Evolutionary conservation across 2,113 vertebrate genomes (phyloP), one percentile per base, ranked within the genome.

Genomic region (Corvus moneduloides): DNA sequence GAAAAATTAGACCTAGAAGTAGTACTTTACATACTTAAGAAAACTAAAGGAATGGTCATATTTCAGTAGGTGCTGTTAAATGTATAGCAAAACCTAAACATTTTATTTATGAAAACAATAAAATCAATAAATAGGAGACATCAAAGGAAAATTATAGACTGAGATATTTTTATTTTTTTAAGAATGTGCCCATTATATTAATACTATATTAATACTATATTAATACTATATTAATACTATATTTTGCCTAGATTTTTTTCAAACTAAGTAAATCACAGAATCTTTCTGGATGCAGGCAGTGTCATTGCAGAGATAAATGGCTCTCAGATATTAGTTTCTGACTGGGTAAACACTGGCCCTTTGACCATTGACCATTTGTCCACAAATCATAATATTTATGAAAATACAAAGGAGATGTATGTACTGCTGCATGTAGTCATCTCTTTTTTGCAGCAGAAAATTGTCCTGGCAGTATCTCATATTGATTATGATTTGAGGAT

Each of bases 151-250:
- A 75, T 3, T 72, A 59, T 79, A 10, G 6, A 46, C 64, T 69
- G 81, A 93, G 86, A 49, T 43, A 64, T 68, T 97, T 81, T 63
- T 78, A 26, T 20, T 78, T 93, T 87, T 93, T 82, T 77, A 86
- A 61, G 5, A 48, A 85, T 86, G 30, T 89, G 28, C 62, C 37
- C 15, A 51, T 49, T 81, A 23, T 30, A 58, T 81, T 82, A 75
- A 76, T 71, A 54, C 26, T 59, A 7, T 58, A n/a, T 23, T 27
- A 51, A 27, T 33, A 49, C 54, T 81, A 24, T 30, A 56, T 83
- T 82, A 75, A 76, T 67, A 51, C 28, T 59, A 6, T 56, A 33
- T 22, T 39, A 39, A 41, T 41, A 41, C 39, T 41, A 10, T 58
- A n/a, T 16, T 89, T 93, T 84, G 5, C 46, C 54, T 71, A 74